phyloP scores from a whole-genome alignment of 2,797 vertebrate species.

The Sciaenops ocellatus region DNA sequence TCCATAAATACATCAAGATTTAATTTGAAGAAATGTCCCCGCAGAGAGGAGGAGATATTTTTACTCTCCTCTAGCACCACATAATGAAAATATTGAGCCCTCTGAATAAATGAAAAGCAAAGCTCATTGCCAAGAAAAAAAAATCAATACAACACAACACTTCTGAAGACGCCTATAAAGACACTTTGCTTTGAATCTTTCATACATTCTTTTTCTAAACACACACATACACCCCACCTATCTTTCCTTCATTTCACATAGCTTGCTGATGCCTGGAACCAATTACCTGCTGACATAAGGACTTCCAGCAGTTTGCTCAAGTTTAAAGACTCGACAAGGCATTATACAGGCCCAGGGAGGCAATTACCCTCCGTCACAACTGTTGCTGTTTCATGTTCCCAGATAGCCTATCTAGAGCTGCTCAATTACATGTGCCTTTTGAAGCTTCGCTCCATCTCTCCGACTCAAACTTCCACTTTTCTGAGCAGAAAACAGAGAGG shows the following conservation, averaged over 20 bases:
- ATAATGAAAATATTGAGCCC: constrained; percentile 54
- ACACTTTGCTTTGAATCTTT: constrained; percentile 52
- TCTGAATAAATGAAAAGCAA: constrained; percentile 63
- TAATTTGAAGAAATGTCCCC: constrained; percentile 42
- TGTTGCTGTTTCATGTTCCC: constrained; percentile 85
- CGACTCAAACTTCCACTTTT: constrained; percentile 77
- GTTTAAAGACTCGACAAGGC: constrained; percentile 84
- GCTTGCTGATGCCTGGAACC: constrained; percentile 81
- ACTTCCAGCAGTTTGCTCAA: constrained; percentile 84
- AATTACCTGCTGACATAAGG: constrained; percentile 85
- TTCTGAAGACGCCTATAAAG: constrained; percentile 43
- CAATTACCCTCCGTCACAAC: constrained; percentile 85
- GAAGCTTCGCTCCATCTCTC: constrained; percentile 79
- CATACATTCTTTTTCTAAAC: constrained; percentile 48
- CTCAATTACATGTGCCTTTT: constrained; percentile 84
- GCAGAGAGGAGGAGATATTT: constrained; percentile 32
- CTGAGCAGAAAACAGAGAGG: constrained; percentile 69
- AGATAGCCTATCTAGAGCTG: constrained; percentile 83
- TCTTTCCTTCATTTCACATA: constrained; percentile 72
- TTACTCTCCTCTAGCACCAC: constrained; percentile 22
- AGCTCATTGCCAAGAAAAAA: constrained; percentile 29
- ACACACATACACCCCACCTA: constrained; percentile 53
- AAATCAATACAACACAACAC: constrained; percentile 51
- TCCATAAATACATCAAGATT: constrained; percentile 29
- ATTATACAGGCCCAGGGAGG: constrained; percentile 82